These are phyloP conservation scores for Chloroclystis v-ata DNA, from an alignment of 2,888 invertebrate genomes.

Conservation along the genomic window DNA sequence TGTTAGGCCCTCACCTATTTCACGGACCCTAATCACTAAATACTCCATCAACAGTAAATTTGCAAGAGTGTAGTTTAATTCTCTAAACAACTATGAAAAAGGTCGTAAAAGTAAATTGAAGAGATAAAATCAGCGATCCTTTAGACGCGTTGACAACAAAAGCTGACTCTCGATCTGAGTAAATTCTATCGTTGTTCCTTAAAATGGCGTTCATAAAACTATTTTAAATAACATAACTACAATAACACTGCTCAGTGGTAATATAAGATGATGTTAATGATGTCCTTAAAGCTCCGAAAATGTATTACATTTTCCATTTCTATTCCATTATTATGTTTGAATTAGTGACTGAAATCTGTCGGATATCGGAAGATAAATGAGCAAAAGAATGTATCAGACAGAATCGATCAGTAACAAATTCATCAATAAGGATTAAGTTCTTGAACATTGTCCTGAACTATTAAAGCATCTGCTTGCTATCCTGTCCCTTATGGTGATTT, in stretches of 20 bases:
- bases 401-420: slow-evolving; percentile 21
- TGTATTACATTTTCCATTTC: too few relatives aligned
- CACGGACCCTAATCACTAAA: background rate
- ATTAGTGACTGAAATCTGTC: background rate
- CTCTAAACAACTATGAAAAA: slow-evolving; percentile 6
- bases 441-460: background rate
- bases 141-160: slow-evolving; percentile 11
- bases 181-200: background rate
- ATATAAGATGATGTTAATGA: too few relatives aligned
- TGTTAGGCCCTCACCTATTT: too few relatives aligned
- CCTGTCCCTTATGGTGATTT: too few relatives aligned
- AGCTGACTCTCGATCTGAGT: slow-evolving; percentile 2
- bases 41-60: background rate
- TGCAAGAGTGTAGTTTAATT: background rate
- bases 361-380: slow-evolving; percentile 1
- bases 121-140: slow-evolving; percentile 14
- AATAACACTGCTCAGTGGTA: too few relatives aligned
- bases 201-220: background rate
- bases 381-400: background rate
- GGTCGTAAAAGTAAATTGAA: slow-evolving; percentile 20
- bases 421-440: slow-evolving; percentile 21
- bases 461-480: background rate
- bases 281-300: too few relatives aligned
- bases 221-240: too few relatives aligned
- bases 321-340: background rate